Evolutionary conservation across 2,888 invertebrate species (phyloP).

Genomic region (Cheilosia scutellata): DNA sequence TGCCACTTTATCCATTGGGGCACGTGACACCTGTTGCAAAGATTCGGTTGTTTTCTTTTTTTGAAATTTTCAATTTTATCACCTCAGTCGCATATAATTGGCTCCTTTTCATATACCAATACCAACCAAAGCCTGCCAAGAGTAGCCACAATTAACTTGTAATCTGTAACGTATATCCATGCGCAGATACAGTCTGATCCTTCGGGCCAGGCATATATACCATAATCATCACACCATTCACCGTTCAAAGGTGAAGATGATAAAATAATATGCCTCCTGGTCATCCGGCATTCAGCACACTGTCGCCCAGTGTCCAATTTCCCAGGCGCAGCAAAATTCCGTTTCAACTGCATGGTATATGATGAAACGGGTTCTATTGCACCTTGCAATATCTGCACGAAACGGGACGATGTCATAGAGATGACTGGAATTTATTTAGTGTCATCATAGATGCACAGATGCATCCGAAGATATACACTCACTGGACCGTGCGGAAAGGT

Average conservation of each 20-base stretch:
- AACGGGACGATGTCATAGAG: slow-evolving; percentile 58
- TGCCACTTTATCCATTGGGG: slow-evolving; percentile 10
- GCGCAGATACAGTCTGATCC: slow-evolving; percentile 62
- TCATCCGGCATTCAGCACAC: slow-evolving; percentile 47
- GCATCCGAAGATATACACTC: slow-evolving; percentile 39
- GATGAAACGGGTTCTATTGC: slow-evolving; percentile 66
- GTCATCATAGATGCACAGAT: slow-evolving; percentile 73
- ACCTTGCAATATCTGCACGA: slow-evolving; percentile 59
- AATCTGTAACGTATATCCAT: slow-evolving; percentile 61
- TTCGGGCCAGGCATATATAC: slow-evolving; percentile 48
- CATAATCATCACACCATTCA: slow-evolving; percentile 63
- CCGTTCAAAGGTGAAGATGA: slow-evolving; percentile 74
- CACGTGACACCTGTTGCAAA: slow-evolving; percentile 53
- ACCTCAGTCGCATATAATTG: slow-evolving; percentile 59
- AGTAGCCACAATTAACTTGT: slow-evolving; percentile 73
- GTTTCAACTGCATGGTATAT: slow-evolving; percentile 12
- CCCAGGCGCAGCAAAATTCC: slow-evolving; percentile 22
- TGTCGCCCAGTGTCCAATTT: slow-evolving; percentile 35
- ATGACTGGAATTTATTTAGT: slow-evolving; percentile 74
- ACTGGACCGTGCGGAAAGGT: slow-evolving; percentile 1
- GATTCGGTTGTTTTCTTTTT: slow-evolving; percentile 15
- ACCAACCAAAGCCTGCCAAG: slow-evolving; percentile 16
- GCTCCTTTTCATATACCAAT: slow-evolving; percentile 47
- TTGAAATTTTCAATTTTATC: slow-evolving; percentile 70
- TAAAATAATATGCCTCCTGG: slow-evolving; percentile 72